Conservation (phyloP, 1,140 invertebrate species). For the Cryptotermes secundus region DNA sequence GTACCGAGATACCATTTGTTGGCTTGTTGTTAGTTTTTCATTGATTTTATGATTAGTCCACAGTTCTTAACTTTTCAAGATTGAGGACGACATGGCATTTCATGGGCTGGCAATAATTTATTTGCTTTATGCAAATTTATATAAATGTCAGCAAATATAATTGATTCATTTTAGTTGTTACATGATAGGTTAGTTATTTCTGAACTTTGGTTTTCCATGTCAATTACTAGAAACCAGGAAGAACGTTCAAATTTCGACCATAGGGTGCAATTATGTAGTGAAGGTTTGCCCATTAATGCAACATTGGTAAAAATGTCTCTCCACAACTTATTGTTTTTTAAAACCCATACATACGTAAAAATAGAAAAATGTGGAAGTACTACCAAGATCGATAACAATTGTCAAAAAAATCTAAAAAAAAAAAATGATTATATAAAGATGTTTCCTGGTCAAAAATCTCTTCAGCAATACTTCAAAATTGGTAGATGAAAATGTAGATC, state of each 20-base stretch:
- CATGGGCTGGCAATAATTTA: not conserved
- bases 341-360: not conserved
- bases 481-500: not conserved
- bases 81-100: not conserved
- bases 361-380: not conserved
- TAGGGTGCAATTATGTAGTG: not conserved
- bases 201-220: not conserved
- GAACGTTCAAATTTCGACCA: not conserved
- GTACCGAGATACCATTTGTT: not conserved
- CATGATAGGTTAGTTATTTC: not conserved
- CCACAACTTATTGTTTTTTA: constrained; percentile 2
- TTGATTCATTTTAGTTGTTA: not conserved
- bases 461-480: not conserved
- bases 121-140: not conserved
- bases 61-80: not conserved
- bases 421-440: not conserved
- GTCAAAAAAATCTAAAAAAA: constrained; percentile 6
- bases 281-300: not conserved
- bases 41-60: not conserved
- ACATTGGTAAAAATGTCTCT: not conserved
- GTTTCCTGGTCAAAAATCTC: constrained; percentile 3
- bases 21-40: not conserved
- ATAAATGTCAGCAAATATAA: not conserved
- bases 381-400: not conserved
- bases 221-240: not conserved